Conservation (phyloP, 2,797 vertebrate genomes). For the Notamacropus eugenii region DNA sequence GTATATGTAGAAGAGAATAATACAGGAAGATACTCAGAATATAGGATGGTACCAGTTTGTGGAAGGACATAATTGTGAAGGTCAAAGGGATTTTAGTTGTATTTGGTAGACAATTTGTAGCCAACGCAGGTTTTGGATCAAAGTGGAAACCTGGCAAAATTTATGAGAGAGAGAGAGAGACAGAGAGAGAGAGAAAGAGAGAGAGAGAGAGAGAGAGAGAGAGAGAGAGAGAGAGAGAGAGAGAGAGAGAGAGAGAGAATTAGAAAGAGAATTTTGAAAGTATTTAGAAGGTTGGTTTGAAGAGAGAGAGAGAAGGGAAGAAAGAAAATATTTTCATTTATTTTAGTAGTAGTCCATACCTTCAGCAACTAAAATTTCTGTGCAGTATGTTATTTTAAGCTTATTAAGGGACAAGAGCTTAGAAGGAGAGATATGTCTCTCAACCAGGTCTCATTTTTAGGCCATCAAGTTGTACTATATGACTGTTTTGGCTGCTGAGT, state of each 20-base stretch:
- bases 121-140: background rate
- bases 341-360: background rate
- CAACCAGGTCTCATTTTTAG: background rate
- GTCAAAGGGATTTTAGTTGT: background rate
- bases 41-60: background rate
- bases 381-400: background rate
- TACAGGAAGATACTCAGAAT: background rate
- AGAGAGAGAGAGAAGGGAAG: background rate
- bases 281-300: background rate
- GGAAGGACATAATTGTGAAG: background rate
- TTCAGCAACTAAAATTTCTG: background rate
- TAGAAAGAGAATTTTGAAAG: background rate
- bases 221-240: too few relatives aligned
- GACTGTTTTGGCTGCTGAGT: too few relatives aligned
- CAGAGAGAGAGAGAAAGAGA: background rate
- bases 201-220: background rate
- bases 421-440: background rate
- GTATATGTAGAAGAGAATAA: background rate
- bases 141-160: background rate
- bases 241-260: background rate
- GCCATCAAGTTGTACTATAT: background rate
- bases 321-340: background rate
- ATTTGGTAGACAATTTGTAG: background rate
- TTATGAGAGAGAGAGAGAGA: background rate
- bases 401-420: background rate